These are phyloP conservation scores for Anolis carolinensis DNA, from an alignment of 2,113 vertebrate species.

Conservation along the genomic window DNA sequence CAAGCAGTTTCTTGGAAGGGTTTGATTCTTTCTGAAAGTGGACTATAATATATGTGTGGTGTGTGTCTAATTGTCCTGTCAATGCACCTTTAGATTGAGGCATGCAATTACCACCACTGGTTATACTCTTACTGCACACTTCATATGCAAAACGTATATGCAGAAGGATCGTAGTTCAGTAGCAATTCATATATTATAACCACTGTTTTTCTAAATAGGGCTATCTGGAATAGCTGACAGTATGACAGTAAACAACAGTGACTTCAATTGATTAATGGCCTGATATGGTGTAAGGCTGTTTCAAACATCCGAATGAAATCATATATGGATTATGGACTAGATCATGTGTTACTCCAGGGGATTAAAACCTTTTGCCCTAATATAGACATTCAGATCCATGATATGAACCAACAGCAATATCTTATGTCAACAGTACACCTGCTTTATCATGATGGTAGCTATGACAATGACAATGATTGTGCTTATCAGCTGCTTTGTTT, in stretches of 20 bases:
- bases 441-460: background rate
- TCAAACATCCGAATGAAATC: background rate
- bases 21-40: background rate
- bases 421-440: no score
- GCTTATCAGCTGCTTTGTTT: background rate
- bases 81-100: background rate
- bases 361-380: background rate
- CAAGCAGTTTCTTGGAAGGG: background rate
- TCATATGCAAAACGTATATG: background rate
- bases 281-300: background rate
- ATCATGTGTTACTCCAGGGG: background rate
- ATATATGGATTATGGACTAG: background rate
- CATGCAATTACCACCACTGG: background rate
- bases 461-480: background rate
- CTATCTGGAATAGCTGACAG: background rate
- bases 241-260: background rate
- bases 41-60: background rate
- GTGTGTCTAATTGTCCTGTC: background rate
- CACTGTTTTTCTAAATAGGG: background rate
- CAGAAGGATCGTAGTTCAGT: no score
- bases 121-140: background rate
- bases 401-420: background rate
- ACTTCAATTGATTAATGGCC: background rate
- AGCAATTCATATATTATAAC: background rate
- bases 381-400: background rate